Evolutionary conservation across 2,888 invertebrate species (phyloP).

Genomic region (Drosophila koepferae): DNA sequence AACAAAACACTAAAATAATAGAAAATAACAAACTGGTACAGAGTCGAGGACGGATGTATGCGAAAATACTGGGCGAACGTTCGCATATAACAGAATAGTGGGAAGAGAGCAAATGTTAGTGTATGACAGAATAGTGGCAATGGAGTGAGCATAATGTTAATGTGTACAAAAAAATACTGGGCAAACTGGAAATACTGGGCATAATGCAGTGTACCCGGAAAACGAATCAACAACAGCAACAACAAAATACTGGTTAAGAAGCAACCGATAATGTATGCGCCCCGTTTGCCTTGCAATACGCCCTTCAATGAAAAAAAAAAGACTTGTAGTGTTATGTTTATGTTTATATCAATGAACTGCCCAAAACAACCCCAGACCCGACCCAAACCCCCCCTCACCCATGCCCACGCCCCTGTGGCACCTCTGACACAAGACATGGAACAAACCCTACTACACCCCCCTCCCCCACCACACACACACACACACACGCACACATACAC

Average conservation of each 20-base stretch:
- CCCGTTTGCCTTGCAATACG: constrained; percentile 1
- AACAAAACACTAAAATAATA: neutral
- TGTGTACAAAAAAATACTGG: neutral
- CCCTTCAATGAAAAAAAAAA: constrained; percentile 38
- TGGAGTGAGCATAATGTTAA: neutral
- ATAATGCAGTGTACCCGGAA: neutral
- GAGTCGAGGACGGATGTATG: neutral
- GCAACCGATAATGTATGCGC: constrained; percentile 3
- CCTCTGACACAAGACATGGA: neutral
- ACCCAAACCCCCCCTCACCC: neutral
- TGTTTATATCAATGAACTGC: constrained; percentile 17
- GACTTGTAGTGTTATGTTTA: constrained; percentile 48
- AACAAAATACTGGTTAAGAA: neutral
- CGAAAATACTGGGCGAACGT: neutral
- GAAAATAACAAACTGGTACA: neutral
- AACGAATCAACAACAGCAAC: neutral
- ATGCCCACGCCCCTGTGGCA: neutral
- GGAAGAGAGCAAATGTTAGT: neutral
- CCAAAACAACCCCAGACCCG: neutral
- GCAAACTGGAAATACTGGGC: neutral
- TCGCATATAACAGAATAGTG: neutral
- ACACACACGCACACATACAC: neutral
- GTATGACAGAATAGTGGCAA: neutral
- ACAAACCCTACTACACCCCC: neutral
- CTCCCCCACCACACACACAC: neutral